These are phyloP conservation scores for Apamea crenata DNA, from an alignment of 2,888 invertebrate species.

Conservation along the genomic window DNA sequence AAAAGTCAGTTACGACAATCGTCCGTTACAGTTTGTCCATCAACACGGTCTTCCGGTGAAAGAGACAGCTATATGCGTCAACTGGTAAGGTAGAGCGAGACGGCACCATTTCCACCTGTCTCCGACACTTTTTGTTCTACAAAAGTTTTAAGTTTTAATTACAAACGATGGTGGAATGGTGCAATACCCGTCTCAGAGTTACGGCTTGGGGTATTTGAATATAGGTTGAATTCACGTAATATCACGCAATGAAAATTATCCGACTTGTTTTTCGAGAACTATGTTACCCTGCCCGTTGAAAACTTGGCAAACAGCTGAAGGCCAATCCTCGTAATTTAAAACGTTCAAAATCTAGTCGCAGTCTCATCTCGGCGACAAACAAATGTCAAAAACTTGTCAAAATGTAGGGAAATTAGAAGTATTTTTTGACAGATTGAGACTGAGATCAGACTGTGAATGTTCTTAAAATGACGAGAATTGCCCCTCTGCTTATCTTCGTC, in stretches of 20 bases:
- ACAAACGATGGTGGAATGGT: conserved; percentile 77
- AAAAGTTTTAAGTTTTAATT: conserved; percentile 78
- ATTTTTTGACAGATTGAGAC: too few relatives aligned
- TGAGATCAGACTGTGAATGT: too few relatives aligned
- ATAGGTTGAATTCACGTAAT: background rate
- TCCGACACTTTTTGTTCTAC: conserved; percentile 75
- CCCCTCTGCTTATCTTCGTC: too few relatives aligned
- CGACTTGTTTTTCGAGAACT: background rate
- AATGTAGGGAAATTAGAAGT: too few relatives aligned
- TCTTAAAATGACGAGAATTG: too few relatives aligned
- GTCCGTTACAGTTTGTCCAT: conserved; percentile 88
- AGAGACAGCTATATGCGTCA: conserved; percentile 70
- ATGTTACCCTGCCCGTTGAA: rapidly evolving
- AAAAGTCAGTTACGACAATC: conserved; percentile 88
- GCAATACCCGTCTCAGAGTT: conserved; percentile 76
- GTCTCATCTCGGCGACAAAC: too few relatives aligned
- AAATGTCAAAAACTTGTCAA: too few relatives aligned
- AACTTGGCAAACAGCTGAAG: background rate
- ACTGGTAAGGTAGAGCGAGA: conserved; percentile 68
- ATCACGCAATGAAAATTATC: background rate
- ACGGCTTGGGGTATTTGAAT: conserved; percentile 17
- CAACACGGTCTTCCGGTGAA: conserved; percentile 83
- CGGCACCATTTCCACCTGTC: conserved; percentile 82
- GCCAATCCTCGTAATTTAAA: too few relatives aligned
- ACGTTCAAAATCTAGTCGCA: too few relatives aligned